These are phyloP conservation scores for Arbacia lixula DNA, from an alignment of 53 echinoderm and acorn worm genomes.

Conservation along the genomic window DNA sequence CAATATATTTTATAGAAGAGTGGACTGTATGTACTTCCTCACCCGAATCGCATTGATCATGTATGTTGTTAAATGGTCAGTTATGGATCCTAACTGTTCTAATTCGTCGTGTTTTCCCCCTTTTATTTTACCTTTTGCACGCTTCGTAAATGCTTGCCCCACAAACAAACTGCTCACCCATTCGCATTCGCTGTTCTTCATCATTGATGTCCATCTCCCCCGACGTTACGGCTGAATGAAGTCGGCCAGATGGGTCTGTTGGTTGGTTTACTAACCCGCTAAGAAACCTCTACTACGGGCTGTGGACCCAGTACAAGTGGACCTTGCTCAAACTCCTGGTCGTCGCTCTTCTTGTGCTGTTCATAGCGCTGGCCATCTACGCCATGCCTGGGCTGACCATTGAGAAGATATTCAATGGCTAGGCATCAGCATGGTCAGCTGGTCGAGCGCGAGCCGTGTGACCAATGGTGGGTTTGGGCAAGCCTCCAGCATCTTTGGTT, in stretches of 20 bases:
- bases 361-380: slow-evolving; percentile 74
- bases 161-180: no score
- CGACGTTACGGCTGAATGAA: neutral
- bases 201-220: slow-evolving; percentile 16
- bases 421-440: neutral
- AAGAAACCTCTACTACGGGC: slow-evolving; percentile 70
- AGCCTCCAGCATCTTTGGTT: no score
- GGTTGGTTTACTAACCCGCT: slow-evolving; percentile 87
- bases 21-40: no score
- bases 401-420: slow-evolving; percentile 53
- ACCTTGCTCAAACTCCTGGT: slow-evolving; percentile 74
- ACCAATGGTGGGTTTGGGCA: no score
- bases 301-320: slow-evolving; percentile 83
- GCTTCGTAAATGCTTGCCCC: slow-evolving; percentile 18
- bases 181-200: neutral
- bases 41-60: no score
- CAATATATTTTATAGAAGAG: no score
- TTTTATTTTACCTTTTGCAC: neutral
- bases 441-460: no score
- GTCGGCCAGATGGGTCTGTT: slow-evolving; percentile 80
- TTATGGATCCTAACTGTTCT: no score
- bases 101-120: no score
- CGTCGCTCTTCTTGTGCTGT: slow-evolving; percentile 65
- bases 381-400: slow-evolving; percentile 64
- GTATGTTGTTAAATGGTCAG: no score